These are phyloP conservation scores for Melipona beecheii DNA, from an alignment of 2,888 invertebrate genomes.

Conservation along the genomic window DNA sequence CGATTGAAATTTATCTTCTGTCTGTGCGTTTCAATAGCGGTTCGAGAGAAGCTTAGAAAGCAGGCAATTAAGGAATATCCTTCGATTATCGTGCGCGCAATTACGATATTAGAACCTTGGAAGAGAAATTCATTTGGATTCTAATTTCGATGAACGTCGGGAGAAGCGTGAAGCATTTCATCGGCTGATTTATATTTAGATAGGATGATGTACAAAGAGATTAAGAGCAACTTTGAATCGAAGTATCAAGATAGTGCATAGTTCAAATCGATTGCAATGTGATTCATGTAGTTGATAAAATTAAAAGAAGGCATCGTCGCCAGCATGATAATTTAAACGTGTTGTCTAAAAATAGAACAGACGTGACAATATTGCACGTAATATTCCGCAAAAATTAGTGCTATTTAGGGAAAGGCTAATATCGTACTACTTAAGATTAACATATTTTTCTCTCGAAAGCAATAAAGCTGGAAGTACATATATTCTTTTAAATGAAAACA, in stretches of 20 bases:
- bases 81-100: conserved; percentile 35
- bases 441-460: too few relatives aligned
- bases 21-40: neutral
- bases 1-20: too few relatives aligned
- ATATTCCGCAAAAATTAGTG: neutral
- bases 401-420: too few relatives aligned
- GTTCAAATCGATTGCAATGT: neutral
- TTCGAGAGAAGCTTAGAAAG: conserved; percentile 4
- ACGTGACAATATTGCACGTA: neutral
- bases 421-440: too few relatives aligned
- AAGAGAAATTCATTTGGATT: conserved; percentile 20
- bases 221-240: neutral
- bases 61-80: conserved; percentile 24
- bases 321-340: neutral
- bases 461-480: too few relatives aligned
- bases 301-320: neutral
- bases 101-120: conserved; percentile 37
- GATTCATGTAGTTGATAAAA: neutral
- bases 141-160: conserved; percentile 22
- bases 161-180: neutral
- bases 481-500: too few relatives aligned
- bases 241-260: neutral
- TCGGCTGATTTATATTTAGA: conserved; percentile 19
- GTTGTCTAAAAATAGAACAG: neutral
- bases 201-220: neutral